Conservation (phyloP, 2,797 vertebrate species). For the Sternarchorhynchus goeldii region DNA sequence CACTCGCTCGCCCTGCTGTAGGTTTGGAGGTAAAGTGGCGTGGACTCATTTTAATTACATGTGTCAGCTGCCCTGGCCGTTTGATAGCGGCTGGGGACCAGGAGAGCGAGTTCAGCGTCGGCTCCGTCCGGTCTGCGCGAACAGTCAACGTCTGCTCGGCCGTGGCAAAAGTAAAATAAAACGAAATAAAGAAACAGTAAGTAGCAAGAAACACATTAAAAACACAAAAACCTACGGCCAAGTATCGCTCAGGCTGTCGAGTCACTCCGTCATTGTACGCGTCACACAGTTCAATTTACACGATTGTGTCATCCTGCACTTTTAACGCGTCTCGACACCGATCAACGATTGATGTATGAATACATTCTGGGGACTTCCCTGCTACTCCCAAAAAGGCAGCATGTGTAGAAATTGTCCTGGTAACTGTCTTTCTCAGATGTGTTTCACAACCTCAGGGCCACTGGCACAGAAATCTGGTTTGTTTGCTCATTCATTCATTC, state of each 20-base stretch:
- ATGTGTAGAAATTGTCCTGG: neutral
- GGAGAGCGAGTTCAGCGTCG: conserved; percentile 83
- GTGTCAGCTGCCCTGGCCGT: conserved; percentile 89
- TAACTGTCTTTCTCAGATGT: neutral
- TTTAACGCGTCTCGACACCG: neutral
- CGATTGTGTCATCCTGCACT: neutral
- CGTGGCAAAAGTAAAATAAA: neutral
- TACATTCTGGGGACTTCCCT: neutral
- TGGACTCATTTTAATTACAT: conserved; percentile 95
- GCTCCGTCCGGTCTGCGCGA: conserved; percentile 56
- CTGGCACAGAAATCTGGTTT: neutral
- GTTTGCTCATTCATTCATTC: neutral
- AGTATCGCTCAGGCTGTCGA: too few relatives aligned
- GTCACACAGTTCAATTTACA: too few relatives aligned
- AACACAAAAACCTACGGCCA: too few relatives aligned
- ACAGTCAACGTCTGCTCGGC: conserved; percentile 69
- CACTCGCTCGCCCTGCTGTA: conserved; percentile 59
- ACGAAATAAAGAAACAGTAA: too few relatives aligned
- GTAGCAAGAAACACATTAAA: too few relatives aligned
- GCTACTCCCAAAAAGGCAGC: neutral
- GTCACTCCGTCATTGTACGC: too few relatives aligned
- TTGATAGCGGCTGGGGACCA: conserved; percentile 81
- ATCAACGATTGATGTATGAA: neutral
- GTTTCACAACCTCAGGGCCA: neutral
- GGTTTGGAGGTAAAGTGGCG: conserved; percentile 93